These are phyloP conservation scores for Callinectes sapidus DNA, from an alignment of 2,888 invertebrate genomes.

Conservation along the genomic window DNA sequence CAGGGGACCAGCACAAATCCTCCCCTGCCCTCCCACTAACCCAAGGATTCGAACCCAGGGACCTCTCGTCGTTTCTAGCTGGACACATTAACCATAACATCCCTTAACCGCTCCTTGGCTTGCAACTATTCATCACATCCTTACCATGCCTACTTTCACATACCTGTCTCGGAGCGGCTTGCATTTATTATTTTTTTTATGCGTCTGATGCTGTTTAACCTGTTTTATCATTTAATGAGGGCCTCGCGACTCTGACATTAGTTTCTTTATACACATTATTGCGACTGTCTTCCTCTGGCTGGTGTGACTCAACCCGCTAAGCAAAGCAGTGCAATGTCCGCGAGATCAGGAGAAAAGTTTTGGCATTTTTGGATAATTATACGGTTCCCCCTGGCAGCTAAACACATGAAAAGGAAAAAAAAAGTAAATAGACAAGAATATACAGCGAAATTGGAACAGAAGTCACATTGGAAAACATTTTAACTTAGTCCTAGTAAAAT, in stretches of 20 bases:
- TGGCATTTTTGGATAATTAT: neutral
- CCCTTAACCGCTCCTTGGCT: neutral
- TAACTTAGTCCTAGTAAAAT: neutral
- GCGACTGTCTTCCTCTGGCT: neutral
- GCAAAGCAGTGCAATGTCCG: neutral
- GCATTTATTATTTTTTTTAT: neutral
- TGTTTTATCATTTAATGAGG: slow-evolving; percentile 14
- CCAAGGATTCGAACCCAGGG: no score
- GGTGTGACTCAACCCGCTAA: neutral
- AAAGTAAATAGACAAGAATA: neutral
- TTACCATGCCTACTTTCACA: neutral
- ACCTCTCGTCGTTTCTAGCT: no score
- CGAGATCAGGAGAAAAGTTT: neutral
- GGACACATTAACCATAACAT: no score
- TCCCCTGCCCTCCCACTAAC: no score
- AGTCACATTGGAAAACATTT: neutral
- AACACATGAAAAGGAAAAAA: neutral
- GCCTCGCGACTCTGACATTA: neutral
- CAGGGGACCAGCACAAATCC: no score
- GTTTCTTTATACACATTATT: neutral
- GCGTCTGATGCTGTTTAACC: neutral
- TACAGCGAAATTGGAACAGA: neutral
- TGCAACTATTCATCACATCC: neutral
- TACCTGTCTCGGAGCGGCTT: neutral
- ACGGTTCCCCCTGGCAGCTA: neutral